Percentiles rank a stretch among this genome's conserved stretches.
Conservation (phyloP, 2,888 invertebrate species). For the Habrosyne pyritoides region DNA sequence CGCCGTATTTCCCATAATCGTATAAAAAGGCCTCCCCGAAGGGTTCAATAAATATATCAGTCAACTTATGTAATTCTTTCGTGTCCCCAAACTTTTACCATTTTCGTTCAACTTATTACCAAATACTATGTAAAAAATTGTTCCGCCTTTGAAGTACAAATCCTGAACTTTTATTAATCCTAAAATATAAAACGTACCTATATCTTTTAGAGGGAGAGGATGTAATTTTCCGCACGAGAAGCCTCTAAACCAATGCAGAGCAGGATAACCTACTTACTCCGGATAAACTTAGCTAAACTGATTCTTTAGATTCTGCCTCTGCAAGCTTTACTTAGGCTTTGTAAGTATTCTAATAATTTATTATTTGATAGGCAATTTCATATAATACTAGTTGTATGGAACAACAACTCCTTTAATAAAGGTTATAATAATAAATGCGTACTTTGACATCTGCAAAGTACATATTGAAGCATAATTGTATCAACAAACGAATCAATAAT, state of each 20-base stretch:
- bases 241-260: constrained; percentile 57
- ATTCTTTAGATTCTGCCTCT: constrained; percentile 43
- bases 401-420: too few species aligned
- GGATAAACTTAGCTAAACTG: constrained; percentile 56
- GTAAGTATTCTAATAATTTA: constrained; percentile 36
- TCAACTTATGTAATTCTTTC: neutral
- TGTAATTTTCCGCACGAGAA: constrained; percentile 62
- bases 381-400: too few species aligned
- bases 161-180: constrained; percentile 33
- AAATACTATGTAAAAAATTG: constrained; percentile 13
- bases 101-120: constrained; percentile 10
- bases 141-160: constrained; percentile 19
- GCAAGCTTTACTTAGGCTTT: constrained; percentile 38
- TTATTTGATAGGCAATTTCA: neutral
- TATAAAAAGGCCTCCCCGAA: neutral
- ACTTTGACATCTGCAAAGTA: too few species aligned
- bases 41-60: constrained; percentile 1
- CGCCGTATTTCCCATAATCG: neutral
- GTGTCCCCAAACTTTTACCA: constrained; percentile 2
- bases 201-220: constrained; percentile 39
- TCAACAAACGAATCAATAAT: constrained; percentile 32
- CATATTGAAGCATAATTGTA: neutral
- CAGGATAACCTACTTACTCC: constrained; percentile 54
- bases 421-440: too few species aligned
- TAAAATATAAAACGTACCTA: constrained; percentile 28